These are phyloP conservation scores for Luperina testacea DNA, from an alignment of 2,888 invertebrate species.

Conservation along the genomic window DNA sequence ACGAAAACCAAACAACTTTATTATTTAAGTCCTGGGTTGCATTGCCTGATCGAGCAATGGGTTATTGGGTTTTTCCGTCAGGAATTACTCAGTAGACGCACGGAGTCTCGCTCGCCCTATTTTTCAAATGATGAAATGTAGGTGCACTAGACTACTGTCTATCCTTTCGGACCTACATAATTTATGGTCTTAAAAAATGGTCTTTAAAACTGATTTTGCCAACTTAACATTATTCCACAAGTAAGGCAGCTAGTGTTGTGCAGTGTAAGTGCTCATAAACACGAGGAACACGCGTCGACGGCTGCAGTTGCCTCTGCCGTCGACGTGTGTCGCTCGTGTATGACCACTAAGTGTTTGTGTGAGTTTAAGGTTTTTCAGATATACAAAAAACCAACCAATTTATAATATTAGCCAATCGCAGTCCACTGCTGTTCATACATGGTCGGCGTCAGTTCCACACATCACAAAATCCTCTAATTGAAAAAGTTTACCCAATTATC, in stretches of 20 bases:
- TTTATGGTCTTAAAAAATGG: neutral
- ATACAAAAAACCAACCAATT: neutral
- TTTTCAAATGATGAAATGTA: neutral
- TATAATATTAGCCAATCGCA: neutral
- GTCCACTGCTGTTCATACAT: neutral
- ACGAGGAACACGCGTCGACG: no score
- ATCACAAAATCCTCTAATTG: conserved; percentile 4
- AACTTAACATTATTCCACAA: neutral
- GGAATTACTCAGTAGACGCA: neutral
- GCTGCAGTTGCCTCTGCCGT: no score
- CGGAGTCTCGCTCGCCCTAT: neutral
- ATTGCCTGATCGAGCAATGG: neutral
- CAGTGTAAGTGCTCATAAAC: no score
- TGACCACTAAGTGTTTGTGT: no score
- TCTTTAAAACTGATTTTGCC: neutral
- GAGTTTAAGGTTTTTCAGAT: neutral
- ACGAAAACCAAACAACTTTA: no score
- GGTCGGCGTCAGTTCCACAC: neutral
- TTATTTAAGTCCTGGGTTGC: no score
- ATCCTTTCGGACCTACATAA: neutral
- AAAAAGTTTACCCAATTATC: neutral
- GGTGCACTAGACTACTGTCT: neutral
- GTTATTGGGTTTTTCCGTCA: neutral
- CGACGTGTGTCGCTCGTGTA: no score
- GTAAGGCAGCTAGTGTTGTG: neutral